Conservation (phyloP, 2,113 vertebrate genomes). For the Phylloscopus whistleri region DNA sequence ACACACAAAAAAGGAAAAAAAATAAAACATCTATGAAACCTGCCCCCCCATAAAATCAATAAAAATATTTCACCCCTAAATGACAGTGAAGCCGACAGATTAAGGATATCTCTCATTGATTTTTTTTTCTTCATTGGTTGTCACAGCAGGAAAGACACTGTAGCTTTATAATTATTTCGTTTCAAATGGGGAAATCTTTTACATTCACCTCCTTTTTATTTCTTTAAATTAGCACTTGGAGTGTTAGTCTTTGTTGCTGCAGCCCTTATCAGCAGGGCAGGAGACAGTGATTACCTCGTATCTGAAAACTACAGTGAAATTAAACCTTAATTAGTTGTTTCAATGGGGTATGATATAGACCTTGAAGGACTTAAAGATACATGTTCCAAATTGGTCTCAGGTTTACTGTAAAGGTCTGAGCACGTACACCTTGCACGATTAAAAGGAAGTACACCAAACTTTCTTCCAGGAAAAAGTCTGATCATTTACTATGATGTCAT, state of each 20-base stretch:
- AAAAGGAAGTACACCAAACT: background rate
- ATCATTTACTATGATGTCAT: background rate
- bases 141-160: slow-evolving; percentile 16
- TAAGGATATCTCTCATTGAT: background rate
- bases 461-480: background rate
- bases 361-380: slow-evolving; percentile 30
- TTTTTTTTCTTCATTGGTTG: slow-evolving; percentile 10
- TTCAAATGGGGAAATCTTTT: slow-evolving; percentile 1
- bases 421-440: background rate
- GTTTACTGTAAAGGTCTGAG: background rate
- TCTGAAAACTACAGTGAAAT: slow-evolving; percentile 51
- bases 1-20: background rate
- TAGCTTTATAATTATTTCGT: slow-evolving; percentile 9
- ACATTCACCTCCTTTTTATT: slow-evolving; percentile 18
- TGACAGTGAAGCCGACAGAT: background rate
- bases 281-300: slow-evolving; percentile 46
- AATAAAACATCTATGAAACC: fast-evolving
- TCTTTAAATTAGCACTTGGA: slow-evolving; percentile 38
- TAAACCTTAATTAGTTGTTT: slow-evolving; percentile 63
- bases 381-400: background rate
- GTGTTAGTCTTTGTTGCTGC: slow-evolving; percentile 33
- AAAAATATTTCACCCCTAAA: background rate
- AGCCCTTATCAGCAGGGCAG: slow-evolving; percentile 44
- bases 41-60: background rate
- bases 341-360: slow-evolving; percentile 21